These are phyloP conservation scores for Triplophysa bombifrons DNA, from an alignment of 2,797 vertebrate genomes.

Conservation along the genomic window DNA sequence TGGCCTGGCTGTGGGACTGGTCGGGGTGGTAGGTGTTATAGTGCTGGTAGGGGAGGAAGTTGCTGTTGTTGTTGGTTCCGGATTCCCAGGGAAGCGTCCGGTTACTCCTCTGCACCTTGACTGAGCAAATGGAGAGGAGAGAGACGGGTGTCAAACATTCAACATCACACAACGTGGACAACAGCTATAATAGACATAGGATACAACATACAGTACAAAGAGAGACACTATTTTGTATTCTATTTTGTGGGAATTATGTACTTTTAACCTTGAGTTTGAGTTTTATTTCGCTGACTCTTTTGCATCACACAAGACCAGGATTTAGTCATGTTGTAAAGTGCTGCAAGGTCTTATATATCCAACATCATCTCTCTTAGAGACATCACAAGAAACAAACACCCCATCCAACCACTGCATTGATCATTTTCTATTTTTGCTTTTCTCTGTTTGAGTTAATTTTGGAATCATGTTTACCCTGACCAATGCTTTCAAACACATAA, in stretches of 20 bases:
- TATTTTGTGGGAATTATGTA: too few species aligned
- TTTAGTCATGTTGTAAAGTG: neutral
- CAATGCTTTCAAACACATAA: slow-evolving; percentile 25
- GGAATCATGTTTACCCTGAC: slow-evolving; percentile 27
- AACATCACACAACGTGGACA: slow-evolving; percentile 33
- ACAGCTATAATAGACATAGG: neutral
- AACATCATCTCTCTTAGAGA: neutral
- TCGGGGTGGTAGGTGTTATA: slow-evolving; percentile 90
- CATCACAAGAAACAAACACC: slow-evolving; percentile 26
- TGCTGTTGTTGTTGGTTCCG: slow-evolving; percentile 80
- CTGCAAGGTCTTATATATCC: slow-evolving; percentile 21
- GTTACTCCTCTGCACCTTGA: slow-evolving; percentile 94
- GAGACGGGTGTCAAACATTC: slow-evolving; percentile 19
- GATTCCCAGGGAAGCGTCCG: slow-evolving; percentile 86
- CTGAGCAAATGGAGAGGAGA: slow-evolving; percentile 77
- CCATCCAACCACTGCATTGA: slow-evolving; percentile 23
- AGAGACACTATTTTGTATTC: neutral
- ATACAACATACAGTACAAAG: neutral
- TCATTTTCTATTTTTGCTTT: slow-evolving; percentile 32
- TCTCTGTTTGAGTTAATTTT: slow-evolving; percentile 42
- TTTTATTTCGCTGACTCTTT: neutral
- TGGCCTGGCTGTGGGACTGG: slow-evolving; percentile 81
- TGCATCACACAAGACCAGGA: neutral
- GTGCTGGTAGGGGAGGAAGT: slow-evolving; percentile 85
- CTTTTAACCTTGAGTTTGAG: neutral